Percentiles rank a stretch among this genome's conserved stretches.
These are phyloP conservation scores for Tribolium madens DNA, from an alignment of 1,140 invertebrate species.

Conservation along the genomic window DNA sequence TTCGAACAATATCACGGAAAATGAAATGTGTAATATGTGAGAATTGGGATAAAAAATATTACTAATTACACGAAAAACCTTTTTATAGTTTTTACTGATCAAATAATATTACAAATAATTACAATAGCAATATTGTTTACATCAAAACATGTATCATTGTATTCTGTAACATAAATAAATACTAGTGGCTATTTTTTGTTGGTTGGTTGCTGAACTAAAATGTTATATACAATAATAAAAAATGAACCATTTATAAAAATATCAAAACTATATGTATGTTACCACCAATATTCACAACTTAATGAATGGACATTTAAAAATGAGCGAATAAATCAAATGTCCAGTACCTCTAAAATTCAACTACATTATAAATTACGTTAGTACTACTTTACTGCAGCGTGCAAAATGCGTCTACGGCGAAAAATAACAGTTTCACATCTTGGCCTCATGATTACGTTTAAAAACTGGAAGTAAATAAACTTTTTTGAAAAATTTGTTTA, in stretches of 20 bases:
- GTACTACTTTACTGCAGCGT: background rate
- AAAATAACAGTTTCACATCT: conserved; percentile 15
- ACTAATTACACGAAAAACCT: background rate
- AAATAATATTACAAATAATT: background rate
- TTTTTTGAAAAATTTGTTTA: background rate
- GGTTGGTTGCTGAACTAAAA: background rate
- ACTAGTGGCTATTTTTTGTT: background rate
- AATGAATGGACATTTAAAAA: background rate
- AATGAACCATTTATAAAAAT: background rate
- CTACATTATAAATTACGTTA: background rate
- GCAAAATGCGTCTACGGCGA: background rate
- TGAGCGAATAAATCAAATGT: background rate
- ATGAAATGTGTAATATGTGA: no score
- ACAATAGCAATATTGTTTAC: background rate
- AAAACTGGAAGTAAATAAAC: background rate
- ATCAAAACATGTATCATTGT: background rate
- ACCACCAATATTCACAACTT: background rate
- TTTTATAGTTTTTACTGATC: background rate
- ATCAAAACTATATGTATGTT: background rate
- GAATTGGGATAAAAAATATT: no score
- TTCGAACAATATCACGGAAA: background rate
- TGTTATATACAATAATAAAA: background rate
- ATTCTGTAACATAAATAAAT: no score
- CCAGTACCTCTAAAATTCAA: background rate
- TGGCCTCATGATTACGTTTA: conserved; percentile 1